Conservation (phyloP, 2,888 invertebrate genomes). For the Thalpophila matura region DNA sequence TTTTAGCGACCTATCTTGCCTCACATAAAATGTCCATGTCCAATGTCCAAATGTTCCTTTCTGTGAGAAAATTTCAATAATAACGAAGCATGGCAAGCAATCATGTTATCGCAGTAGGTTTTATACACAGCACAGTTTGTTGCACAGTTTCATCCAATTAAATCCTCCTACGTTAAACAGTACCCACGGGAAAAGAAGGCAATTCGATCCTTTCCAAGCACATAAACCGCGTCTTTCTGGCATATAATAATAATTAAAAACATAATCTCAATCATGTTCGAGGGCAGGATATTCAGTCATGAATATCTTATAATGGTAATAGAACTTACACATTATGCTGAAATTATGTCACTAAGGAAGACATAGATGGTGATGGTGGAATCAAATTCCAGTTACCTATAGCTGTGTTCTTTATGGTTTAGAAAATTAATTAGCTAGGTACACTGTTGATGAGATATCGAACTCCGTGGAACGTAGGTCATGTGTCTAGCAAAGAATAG, state of each 20-base stretch:
- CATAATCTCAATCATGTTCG: conserved; percentile 3
- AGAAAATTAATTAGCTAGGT: conserved; percentile 45
- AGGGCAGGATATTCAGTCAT: conserved; percentile 19
- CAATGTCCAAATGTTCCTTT: background rate
- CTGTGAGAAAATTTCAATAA: background rate
- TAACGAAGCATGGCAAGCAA: background rate
- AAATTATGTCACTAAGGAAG: no score
- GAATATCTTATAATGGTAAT: conserved; percentile 15
- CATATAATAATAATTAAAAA: conserved; percentile 23
- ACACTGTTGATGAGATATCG: conserved; percentile 25
- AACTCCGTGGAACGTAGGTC: conserved; percentile 2
- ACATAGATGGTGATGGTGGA: no score
- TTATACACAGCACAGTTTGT: background rate
- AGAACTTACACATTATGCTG: no score
- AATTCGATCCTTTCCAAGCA: conserved; percentile 7
- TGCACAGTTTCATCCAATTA: conserved; percentile 2
- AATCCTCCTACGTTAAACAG: conserved; percentile 10
- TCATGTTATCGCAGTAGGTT: conserved; percentile 1
- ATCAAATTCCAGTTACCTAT: background rate
- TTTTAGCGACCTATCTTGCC: background rate
- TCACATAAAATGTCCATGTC: no score
- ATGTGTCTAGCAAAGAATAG: background rate
- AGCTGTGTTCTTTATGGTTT: conserved; percentile 5
- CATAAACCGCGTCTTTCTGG: background rate
- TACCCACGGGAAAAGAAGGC: conserved; percentile 20